Base-by-base conservation (phyloP, 2,888 invertebrate species). In the Hirtodrosophila duncani region DNA sequence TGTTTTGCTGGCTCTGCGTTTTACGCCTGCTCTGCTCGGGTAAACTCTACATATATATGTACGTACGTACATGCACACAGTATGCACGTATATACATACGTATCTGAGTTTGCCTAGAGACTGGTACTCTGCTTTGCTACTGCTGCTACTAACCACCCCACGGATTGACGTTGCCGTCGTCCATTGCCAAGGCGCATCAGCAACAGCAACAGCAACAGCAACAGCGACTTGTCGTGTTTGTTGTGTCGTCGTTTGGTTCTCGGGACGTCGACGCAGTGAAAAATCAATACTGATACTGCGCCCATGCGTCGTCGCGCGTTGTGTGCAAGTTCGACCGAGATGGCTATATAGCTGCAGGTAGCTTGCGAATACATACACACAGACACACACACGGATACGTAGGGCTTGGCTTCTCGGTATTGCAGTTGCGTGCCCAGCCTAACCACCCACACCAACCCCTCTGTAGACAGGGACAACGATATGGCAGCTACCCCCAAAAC, bases 201-300 rank as follows among this genome's bases (percentile, higher is more conserved):
- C 23, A 29, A 13, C 43, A 52, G 34, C 31, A 39, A 41, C 36
- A 30, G 46, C 49, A 50, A 46, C 49, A n/a, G n/a, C n/a, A n/a
- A n/a, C n/a, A n/a, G n/a, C n/a, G n/a, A n/a, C n/a, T n/a, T n/a
- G n/a, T n/a, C n/a, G n/a, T n/a, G n/a, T n/a, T n/a, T n/a, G n/a
- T n/a, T n/a, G n/a, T n/a, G n/a, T n/a, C n/a, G n/a, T n/a, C n/a
- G n/a, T n/a, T n/a, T n/a, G n/a, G n/a, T n/a, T n/a, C n/a, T n/a
- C n/a, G n/a, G n/a, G 49, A 55, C 72, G 72, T 69, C 74, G 77
- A 77, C 72, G 72, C 75, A 77, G 72, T 75, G 60, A 77, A 82
- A 83, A 83, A 83, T 82, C 82, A 81, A 83, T 83, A 83, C 75
- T 69, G 77, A 83, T 83, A 83, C 75, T 69, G 77, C 70, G 75